phyloP scores from a whole-genome alignment of 2,888 invertebrate genomes.

The Germaria angustata region DNA sequence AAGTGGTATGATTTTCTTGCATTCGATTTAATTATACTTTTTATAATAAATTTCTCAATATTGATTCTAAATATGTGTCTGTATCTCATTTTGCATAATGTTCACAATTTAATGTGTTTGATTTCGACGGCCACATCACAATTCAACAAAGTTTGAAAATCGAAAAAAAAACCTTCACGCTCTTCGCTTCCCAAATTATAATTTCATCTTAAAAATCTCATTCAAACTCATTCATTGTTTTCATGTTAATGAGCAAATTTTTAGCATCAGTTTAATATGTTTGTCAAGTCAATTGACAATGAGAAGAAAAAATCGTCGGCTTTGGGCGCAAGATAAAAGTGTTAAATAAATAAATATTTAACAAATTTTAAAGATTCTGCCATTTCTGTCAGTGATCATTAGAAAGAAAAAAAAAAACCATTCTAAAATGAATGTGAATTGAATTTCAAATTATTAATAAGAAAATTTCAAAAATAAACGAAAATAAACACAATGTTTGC shows the following conservation, averaged over 20 bases:
- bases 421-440: conserved; percentile 43
- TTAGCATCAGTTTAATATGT: conserved; percentile 30
- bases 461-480: background rate
- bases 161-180: background rate
- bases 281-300: conserved; percentile 40
- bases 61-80: no score
- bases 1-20: no score
- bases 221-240: conserved; percentile 20
- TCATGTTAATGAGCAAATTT: conserved; percentile 30
- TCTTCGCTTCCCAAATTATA: background rate
- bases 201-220: conserved; percentile 28
- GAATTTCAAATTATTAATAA: conserved; percentile 53
- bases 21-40: no score
- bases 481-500: background rate
- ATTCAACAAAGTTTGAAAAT: no score
- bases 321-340: conserved; percentile 32
- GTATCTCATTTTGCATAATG: background rate
- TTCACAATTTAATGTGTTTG: background rate
- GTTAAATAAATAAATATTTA: conserved; percentile 37
- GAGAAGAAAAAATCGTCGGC: conserved; percentile 19
- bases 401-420: background rate
- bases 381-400: conserved; percentile 1
- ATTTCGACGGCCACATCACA: conserved; percentile 1
- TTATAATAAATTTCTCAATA: no score
- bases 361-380: conserved; percentile 28